Evolutionary conservation across 2,797 vertebrate genomes (phyloP), one percentile per base, ranked within the genome.

Genomic region (Alcedo atthis): DNA sequence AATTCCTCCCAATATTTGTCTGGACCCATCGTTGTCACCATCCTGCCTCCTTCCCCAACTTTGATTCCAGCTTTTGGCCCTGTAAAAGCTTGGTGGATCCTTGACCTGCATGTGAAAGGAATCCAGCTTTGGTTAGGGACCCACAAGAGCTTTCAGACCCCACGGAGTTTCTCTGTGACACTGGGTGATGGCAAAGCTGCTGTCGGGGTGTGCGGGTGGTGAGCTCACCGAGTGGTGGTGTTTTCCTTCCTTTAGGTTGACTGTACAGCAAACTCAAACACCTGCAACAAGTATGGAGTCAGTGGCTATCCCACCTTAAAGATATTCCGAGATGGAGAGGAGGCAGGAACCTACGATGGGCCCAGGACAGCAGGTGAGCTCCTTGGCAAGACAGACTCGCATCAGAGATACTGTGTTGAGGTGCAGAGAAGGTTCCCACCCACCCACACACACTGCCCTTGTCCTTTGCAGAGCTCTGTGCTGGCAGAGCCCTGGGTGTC

Each of bases 281-380:
- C 96, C 30, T 99, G 99, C 94, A 98, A 98, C 96, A 99, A 99
- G 94, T 99, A 99, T 26, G 99, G 99, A 12, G 99, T 99, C 63
- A 99, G 98, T 63, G 99, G 99, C 10, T 99, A 99, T 94, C 99
- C 99, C 8, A 99, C 99, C 13, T 96, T 99, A 92, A 99, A 99
- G 97, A 98, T 99, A 95, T 99, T 99, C 93, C 98, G 99, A 93
- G 98, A 98, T 25, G 99, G 99, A 92, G 99, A 99, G 82, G 99
- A 99, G 40, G 97, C 98, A 24, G 99, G 99, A 54, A 97, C 98
- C 33, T 99, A 99, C 19, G 99, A 99, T 75, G 99, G 99, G 4
- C 99, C 99, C 54, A 98, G 99, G 90, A 98, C 98, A 87, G 98
- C 99, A 80, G 99, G 99, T 99, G 96, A 97, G 42, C 78, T 62